phyloP scores from a whole-genome alignment of 2,797 vertebrate species.

The Sebastes minor region DNA sequence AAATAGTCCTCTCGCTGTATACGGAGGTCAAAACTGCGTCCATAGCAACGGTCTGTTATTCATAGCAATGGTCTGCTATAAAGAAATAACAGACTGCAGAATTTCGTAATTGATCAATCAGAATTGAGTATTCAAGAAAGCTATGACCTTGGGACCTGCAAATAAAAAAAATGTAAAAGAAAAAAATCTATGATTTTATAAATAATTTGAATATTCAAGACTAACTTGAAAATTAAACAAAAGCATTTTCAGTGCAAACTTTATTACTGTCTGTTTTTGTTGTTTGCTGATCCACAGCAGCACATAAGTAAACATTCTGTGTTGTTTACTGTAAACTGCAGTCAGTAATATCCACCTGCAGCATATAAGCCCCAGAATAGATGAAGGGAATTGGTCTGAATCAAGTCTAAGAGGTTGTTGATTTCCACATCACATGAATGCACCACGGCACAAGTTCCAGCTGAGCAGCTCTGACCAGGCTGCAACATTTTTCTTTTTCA shows the following conservation, averaged over 20 bases:
- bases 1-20: not conserved
- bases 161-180: too few relatives aligned
- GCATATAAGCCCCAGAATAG: not conserved
- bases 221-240: not conserved
- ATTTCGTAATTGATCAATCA: fast-evolving
- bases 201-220: not conserved
- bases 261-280: not conserved
- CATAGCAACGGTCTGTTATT: too few relatives aligned
- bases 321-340: not conserved
- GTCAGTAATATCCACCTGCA: not conserved
- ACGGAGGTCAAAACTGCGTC: too few relatives aligned
- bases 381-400: not conserved
- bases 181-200: not conserved
- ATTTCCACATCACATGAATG: not conserved
- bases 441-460: not conserved
- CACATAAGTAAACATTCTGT: not conserved
- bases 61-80: too few relatives aligned
- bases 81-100: too few relatives aligned
- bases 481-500: not conserved
- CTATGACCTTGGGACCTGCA: fast-evolving
- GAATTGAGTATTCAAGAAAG: not conserved
- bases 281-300: not conserved
- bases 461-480: not conserved
- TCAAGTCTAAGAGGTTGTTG: not conserved
- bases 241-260: not conserved